phyloP scores from a whole-genome alignment of 1,140 invertebrate species.

The Teleogryllus occipitalis region DNA sequence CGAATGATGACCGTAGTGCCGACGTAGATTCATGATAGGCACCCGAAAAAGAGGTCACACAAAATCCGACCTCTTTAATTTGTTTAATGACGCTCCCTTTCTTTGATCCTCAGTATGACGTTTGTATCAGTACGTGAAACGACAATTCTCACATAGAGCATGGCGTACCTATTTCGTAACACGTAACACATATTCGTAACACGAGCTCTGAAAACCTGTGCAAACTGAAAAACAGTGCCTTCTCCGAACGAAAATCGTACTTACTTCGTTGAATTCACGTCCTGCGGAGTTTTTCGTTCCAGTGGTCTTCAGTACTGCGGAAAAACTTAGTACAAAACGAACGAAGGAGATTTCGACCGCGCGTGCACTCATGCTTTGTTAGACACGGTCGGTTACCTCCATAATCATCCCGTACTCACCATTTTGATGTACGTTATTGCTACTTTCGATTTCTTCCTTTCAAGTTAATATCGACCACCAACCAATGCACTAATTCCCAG shows the following conservation, averaged over 20 bases:
- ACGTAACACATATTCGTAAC: not conserved
- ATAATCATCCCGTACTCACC: not conserved
- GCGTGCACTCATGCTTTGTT: not conserved
- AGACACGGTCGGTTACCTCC: not conserved
- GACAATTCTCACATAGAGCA: no score
- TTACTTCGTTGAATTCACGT: no score
- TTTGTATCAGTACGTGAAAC: no score
- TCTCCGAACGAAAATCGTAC: no score
- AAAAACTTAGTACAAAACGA: not conserved
- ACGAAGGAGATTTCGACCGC: not conserved
- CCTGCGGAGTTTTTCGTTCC: not conserved
- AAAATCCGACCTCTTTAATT: no score
- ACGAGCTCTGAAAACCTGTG: not conserved
- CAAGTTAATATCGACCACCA: not conserved
- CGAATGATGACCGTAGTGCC: not conserved
- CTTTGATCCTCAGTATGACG: not conserved
- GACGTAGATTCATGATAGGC: no score
- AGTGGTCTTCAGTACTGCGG: not conserved
- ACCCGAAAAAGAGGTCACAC: no score
- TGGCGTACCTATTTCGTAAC: not conserved
- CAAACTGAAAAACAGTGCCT: not conserved
- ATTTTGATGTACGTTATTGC: not conserved
- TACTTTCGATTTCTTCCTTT: not conserved
- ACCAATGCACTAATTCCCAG: not conserved
- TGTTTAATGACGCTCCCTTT: not conserved